phyloP scores from a whole-genome alignment of 2,797 vertebrate species.

The Sphenodon punctatus region DNA sequence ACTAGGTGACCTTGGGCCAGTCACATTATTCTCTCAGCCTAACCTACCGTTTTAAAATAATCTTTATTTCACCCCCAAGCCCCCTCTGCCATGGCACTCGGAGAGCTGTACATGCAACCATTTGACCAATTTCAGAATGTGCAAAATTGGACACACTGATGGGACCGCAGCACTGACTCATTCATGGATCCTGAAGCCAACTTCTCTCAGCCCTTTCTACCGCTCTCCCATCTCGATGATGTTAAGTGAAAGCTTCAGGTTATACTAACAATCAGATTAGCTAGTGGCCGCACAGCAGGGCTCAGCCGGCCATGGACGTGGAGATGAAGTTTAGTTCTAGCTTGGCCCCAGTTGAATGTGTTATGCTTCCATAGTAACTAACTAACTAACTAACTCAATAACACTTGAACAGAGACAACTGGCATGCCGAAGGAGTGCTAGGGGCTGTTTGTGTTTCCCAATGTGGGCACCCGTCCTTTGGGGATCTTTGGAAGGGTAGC shows the following conservation, averaged over 20 bases:
- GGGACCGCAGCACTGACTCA: constrained; percentile 29
- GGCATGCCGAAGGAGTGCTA: constrained; percentile 58
- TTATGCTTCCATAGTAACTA: constrained; percentile 72
- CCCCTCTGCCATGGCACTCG: too few species aligned
- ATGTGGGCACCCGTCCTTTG: constrained; percentile 98
- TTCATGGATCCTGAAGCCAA: not conserved
- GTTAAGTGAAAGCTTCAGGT: constrained; percentile 24
- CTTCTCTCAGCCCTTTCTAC: not conserved
- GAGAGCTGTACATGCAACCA: too few species aligned
- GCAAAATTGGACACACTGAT: constrained; percentile 31
- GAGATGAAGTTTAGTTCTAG: constrained; percentile 54
- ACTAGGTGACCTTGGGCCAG: too few species aligned
- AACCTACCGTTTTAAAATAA: too few species aligned
- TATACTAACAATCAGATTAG: constrained; percentile 29
- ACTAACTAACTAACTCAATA: constrained; percentile 64
- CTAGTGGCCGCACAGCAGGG: constrained; percentile 33
- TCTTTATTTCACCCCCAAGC: too few species aligned
- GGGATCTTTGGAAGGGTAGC: constrained; percentile 98
- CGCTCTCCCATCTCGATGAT: not conserved
- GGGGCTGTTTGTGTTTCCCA: constrained; percentile 82
- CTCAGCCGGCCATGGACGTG: constrained; percentile 44
- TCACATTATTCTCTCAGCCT: too few species aligned
- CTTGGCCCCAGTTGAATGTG: constrained; percentile 67
- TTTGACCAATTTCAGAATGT: constrained; percentile 63
- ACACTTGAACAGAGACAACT: constrained; percentile 27